phyloP scores from a whole-genome alignment of 2,888 invertebrate species.

The Ophion slaviceki region DNA sequence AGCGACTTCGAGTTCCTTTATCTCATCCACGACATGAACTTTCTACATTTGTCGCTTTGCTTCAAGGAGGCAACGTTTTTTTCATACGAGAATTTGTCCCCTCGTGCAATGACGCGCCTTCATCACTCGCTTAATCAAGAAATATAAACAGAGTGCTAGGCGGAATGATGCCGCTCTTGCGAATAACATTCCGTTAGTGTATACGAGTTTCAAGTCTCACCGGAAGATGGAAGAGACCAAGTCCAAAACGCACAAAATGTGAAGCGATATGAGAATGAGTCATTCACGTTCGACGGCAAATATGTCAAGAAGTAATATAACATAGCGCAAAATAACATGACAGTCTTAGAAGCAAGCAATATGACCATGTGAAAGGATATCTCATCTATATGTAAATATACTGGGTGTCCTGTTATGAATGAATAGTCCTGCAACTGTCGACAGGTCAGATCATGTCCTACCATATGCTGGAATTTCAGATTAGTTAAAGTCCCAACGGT shows the following conservation, averaged over 20 bases:
- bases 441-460: too few relatives aligned
- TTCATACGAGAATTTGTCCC: not conserved
- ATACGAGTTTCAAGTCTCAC: not conserved
- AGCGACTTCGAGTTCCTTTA: too few relatives aligned
- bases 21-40: too few relatives aligned
- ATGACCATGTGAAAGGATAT: slow-evolving; percentile 24
- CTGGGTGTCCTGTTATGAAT: too few relatives aligned
- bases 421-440: too few relatives aligned
- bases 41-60: not conserved
- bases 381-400: slow-evolving; percentile 5
- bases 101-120: slow-evolving; percentile 10
- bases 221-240: slow-evolving; percentile 22
- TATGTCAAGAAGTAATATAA: slow-evolving; percentile 64
- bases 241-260: slow-evolving; percentile 37
- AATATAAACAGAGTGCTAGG: slow-evolving; percentile 68
- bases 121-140: slow-evolving; percentile 67
- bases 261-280: slow-evolving; percentile 21
- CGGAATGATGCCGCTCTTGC: slow-evolving; percentile 14
- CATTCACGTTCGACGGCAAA: slow-evolving; percentile 13
- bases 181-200: slow-evolving; percentile 18
- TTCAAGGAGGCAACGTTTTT: not conserved
- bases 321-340: slow-evolving; percentile 69
- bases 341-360: slow-evolving; percentile 37
- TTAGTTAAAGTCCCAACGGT: too few relatives aligned
- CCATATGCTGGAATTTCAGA: too few relatives aligned